Evolutionary conservation across 2,113 vertebrate genomes (phyloP).

Genomic region (Craseonycteris thonglongyai): DNA sequence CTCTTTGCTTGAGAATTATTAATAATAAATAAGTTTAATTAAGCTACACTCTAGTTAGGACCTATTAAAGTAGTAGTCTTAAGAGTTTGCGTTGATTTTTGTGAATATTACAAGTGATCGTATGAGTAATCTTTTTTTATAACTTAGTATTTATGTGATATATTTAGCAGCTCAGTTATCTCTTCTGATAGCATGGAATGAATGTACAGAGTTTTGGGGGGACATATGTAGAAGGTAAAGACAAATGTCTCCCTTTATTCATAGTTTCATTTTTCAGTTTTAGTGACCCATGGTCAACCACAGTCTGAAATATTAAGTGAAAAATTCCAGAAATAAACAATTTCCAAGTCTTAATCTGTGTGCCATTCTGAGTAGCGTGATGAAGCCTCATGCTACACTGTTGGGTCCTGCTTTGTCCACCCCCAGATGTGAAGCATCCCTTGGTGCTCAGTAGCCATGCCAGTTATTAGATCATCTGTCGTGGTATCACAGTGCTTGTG

Average conservation of each 20-base stretch:
- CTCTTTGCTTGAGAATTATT: background rate
- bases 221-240: background rate
- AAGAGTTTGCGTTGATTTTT: background rate
- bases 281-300: background rate
- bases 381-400: background rate
- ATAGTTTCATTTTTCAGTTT: background rate
- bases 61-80: background rate
- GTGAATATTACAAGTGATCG: background rate
- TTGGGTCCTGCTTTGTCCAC: background rate
- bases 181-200: background rate
- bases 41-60: background rate
- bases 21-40: constrained; percentile 15
- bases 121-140: background rate
- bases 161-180: background rate
- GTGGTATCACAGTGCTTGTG: background rate
- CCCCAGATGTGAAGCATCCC: background rate
- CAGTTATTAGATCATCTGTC: background rate
- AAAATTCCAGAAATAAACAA: background rate
- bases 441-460: background rate
- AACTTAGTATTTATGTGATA: background rate
- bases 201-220: background rate
- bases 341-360: background rate
- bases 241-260: background rate
- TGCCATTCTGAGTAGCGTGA: background rate
- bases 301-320: background rate